These are phyloP conservation scores for Clarias magur DNA, from an alignment of 2,113 vertebrate species.

Conservation along the genomic window DNA sequence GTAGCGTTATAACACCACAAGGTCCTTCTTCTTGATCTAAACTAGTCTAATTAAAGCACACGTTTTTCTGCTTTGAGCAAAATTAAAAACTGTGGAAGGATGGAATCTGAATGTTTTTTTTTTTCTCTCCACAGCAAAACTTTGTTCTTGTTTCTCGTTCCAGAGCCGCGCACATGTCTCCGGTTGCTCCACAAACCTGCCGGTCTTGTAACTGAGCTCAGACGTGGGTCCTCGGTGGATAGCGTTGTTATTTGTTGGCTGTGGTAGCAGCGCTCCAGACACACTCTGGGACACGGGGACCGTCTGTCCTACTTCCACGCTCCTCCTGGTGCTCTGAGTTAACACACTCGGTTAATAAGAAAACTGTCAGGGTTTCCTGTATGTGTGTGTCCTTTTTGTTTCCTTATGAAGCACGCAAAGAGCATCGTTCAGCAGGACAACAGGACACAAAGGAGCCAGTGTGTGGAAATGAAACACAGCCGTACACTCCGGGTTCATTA, in stretches of 20 bases:
- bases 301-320: conserved; percentile 36
- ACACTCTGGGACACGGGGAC: not conserved
- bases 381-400: not conserved
- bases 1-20: not conserved
- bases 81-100: not conserved
- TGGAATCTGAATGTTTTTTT: not conserved
- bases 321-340: not conserved
- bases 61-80: not conserved
- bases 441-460: conserved; percentile 6
- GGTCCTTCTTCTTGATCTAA: not conserved
- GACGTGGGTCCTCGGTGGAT: not conserved
- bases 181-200: not conserved
- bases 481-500: conserved; percentile 15
- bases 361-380: not conserved
- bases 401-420: not conserved
- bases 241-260: not conserved
- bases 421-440: not conserved
- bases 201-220: not conserved
- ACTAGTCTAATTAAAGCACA: not conserved
- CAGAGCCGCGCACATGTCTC: not conserved
- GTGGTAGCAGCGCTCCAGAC: not conserved
- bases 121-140: not conserved
- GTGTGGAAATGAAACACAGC: not conserved
- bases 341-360: conserved; percentile 3
- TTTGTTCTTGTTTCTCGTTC: not conserved